phyloP scores from a whole-genome alignment of 2,113 vertebrate genomes.

The Miniopterus natalensis region DNA sequence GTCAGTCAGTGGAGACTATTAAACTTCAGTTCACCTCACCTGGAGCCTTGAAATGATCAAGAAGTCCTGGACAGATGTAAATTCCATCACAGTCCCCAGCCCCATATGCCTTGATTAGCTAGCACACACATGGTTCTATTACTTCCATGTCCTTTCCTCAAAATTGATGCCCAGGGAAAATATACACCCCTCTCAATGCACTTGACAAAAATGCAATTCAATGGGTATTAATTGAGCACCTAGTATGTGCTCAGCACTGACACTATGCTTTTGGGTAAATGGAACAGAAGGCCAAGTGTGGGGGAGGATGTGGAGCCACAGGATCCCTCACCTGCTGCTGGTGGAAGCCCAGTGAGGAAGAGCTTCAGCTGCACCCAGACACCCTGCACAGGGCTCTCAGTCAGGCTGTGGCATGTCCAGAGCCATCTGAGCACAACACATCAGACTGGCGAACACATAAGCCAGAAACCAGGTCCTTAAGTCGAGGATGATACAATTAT shows the following conservation, averaged over 20 bases:
- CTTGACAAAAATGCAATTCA: neutral
- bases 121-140: neutral
- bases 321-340: neutral
- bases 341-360: neutral
- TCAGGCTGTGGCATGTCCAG: neutral
- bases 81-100: neutral
- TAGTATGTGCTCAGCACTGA: neutral
- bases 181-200: neutral
- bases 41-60: neutral
- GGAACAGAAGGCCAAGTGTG: neutral
- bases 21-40: neutral
- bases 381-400: neutral
- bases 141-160: neutral
- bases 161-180: neutral
- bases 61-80: neutral
- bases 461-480: neutral
- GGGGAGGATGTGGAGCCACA: neutral
- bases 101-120: neutral
- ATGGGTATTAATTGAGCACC: neutral
- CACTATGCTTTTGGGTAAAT: neutral
- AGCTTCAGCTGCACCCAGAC: neutral
- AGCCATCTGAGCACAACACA: neutral
- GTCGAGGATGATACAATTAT: neutral
- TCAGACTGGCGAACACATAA: neutral
- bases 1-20: neutral